These are phyloP conservation scores for Coptotermes formosanus DNA, from an alignment of 1,140 invertebrate species.

Conservation along the genomic window DNA sequence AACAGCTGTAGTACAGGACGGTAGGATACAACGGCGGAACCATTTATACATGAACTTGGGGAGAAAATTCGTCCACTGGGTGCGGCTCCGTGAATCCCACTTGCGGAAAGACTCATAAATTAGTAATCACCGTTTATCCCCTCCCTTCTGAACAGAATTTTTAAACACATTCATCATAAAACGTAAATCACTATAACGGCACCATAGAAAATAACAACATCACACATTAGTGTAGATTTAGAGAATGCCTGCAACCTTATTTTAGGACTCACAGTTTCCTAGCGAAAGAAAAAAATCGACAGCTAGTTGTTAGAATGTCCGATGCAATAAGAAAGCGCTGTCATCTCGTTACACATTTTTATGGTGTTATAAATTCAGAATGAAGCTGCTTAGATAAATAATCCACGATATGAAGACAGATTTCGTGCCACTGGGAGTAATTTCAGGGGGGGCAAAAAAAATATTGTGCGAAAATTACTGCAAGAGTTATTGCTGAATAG, in stretches of 20 bases:
- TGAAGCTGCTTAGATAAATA: too few species aligned
- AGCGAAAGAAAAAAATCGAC: not conserved
- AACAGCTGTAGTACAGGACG: too few species aligned
- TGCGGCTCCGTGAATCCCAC: not conserved
- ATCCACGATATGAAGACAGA: too few species aligned
- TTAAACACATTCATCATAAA: not conserved
- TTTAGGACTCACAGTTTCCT: not conserved
- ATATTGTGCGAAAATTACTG: too few species aligned
- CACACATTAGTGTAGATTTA: not conserved
- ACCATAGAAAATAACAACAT: not conserved
- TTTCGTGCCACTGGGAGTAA: too few species aligned
- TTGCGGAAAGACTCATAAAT: not conserved
- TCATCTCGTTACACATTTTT: too few species aligned
- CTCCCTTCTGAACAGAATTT: not conserved
- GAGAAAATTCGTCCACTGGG: not conserved
- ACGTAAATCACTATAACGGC: not conserved
- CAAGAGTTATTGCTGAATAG: too few species aligned
- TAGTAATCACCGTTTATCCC: not conserved
- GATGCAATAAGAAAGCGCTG: not conserved
- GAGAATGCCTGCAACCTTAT: not conserved
- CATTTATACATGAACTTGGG: not conserved
- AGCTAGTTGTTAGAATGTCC: not conserved
- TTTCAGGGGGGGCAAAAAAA: too few species aligned
- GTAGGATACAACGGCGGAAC: not conserved
- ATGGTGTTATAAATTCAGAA: too few species aligned